Base-by-base conservation (phyloP, 2,888 invertebrate genomes). In the Drosophila eohydei region DNA sequence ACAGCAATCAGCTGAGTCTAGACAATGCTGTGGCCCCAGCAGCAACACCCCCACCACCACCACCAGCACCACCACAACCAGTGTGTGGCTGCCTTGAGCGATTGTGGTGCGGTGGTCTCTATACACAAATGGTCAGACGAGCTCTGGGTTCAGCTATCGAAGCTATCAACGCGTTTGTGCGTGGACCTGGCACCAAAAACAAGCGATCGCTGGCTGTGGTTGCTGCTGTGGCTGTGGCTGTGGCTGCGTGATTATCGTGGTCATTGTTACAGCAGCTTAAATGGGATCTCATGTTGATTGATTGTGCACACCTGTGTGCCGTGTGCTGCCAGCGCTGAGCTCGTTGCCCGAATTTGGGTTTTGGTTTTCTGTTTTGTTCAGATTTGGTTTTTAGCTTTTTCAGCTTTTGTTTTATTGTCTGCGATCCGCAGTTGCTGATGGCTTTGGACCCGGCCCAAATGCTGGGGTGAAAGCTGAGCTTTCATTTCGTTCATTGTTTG, bases 251-350 rank as follows among this genome's bases (percentile, higher is more conserved):
- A 81, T 83, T 86, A 86, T 88, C 80, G 83, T 83, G 71, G 74
- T 78, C 78, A 84, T 83, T 87, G 84, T 84, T 87, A 74, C 78
- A 71, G 74, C 74, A 63, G 81, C 80, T 80, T 88, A 84, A 87
- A 88, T 88, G 87, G 88, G 82, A 88, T 87, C 87, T 84, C 88
- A 80, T 72, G 87, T 88, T 88, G 87, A 88, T 88, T 88, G 87
- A 88, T 88, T 84, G 87, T 84, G 87, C 88, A 88, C 87, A 88
- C 87, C 87, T 88, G 87, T 87, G 86, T 60, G 71, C 64, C 50
- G 34, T 67, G 52, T 57, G 62, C 61, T 68, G 48, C 11, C 60
- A 67, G 51, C 54, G 9, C 28, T 69, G 64, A 68, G 52, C 52
- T 34, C 52, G 52, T 34, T 68, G 76, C 65, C 77, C 36, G 77